Conservation (phyloP, 2,113 vertebrate species). For the Cebus imitator region DNA sequence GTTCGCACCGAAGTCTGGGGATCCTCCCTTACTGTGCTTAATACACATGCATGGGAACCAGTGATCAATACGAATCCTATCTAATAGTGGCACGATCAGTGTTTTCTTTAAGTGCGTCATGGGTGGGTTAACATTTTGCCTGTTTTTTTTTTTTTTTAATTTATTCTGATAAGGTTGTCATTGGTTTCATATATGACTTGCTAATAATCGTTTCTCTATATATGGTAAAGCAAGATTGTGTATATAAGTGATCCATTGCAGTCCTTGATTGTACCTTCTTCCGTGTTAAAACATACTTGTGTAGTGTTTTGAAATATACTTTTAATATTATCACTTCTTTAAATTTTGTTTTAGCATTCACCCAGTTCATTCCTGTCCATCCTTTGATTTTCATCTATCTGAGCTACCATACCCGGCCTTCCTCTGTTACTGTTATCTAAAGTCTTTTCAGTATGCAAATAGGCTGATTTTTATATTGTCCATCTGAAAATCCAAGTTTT, state of each 20-base stretch:
- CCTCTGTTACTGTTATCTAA: background rate
- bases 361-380: background rate
- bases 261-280: background rate
- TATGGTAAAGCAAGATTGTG: background rate
- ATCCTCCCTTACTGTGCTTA: too few relatives aligned
- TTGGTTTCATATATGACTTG: background rate
- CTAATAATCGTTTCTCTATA: background rate
- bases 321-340: background rate
- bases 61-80: too few relatives aligned
- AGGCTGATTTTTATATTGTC: background rate
- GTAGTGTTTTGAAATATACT: background rate
- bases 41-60: too few relatives aligned
- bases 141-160: background rate
- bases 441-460: background rate
- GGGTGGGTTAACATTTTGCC: background rate
- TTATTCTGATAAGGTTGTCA: background rate
- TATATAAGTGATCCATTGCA: background rate
- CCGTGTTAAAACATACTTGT: background rate
- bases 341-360: background rate
- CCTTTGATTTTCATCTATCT: background rate
- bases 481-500: conserved; percentile 27
- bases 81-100: background rate
- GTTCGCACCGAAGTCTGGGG: too few relatives aligned
- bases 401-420: background rate
- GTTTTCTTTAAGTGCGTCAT: background rate